Percentiles rank a stretch among this genome's conserved stretches.
phyloP scores from a whole-genome alignment of 2,113 vertebrate genomes.

The Turnix velox region DNA sequence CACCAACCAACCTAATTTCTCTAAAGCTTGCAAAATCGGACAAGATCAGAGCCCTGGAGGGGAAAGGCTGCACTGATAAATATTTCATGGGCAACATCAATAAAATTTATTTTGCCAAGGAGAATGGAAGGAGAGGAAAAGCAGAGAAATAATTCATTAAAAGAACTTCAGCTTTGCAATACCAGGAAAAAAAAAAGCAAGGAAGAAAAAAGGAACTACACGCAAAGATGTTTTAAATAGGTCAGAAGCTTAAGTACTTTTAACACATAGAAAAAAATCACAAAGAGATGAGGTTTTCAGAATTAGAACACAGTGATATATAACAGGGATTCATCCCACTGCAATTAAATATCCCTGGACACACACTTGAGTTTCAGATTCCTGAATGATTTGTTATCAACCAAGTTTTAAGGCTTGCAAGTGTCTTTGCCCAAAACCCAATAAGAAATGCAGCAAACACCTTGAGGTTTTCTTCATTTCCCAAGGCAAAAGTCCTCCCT shows the following conservation, averaged over 20 bases:
- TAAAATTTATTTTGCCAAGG: constrained; percentile 54
- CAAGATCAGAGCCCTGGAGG: constrained; percentile 36
- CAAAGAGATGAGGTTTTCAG: neutral
- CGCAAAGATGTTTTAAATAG: constrained; percentile 5
- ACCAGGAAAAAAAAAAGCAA: neutral
- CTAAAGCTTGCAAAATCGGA: constrained; percentile 20
- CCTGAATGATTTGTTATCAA: neutral
- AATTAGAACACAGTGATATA: neutral
- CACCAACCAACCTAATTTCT: neutral
- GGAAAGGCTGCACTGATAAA: constrained; percentile 9
- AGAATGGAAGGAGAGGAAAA: constrained; percentile 37
- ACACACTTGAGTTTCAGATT: neutral
- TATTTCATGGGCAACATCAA: constrained; percentile 51
- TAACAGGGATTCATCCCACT: neutral
- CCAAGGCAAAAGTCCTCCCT: neutral
- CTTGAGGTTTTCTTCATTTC: neutral
- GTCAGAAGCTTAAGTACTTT: constrained; percentile 12
- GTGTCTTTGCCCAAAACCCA: neutral
- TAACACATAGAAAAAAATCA: neutral
- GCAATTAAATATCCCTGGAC: neutral
- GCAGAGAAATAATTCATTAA: constrained; percentile 59
- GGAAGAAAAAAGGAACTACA: neutral
- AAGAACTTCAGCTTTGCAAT: neutral
- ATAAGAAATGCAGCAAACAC: neutral
- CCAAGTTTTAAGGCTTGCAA: neutral